Base-by-base conservation (phyloP, 2,797 vertebrate genomes). In the Pterois miles region DNA sequence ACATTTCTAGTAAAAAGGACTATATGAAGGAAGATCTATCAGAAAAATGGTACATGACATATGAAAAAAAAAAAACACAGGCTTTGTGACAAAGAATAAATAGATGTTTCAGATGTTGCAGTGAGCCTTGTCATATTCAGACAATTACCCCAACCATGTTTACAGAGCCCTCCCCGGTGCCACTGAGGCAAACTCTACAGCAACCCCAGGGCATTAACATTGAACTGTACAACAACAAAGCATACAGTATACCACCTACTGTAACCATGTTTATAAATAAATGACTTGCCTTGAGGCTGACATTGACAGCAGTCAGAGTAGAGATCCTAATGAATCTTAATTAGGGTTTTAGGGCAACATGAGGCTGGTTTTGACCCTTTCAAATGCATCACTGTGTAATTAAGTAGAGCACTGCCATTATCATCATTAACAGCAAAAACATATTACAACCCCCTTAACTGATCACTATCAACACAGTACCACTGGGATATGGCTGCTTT, bases 201-300 rank as follows among this genome's bases (percentile, higher is more conserved):
- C 78, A 81, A 81, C 89, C 78, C 57, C 18, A 57, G 81, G 88
- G 83, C 81, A 76, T 67, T 8, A 29, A 73, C 60, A 84, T n/a
- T 58, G 68, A 84, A 71, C 70, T 79, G 71, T 73, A 81, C 40
- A 84, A 91, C 43, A 83, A 91, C 77, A 89, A 85, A 87, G 77
- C 62, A 71, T 34, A n/a, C n/a, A n/a, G n/a, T n/a, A 80, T 31
- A 74, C 56, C 68, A 79, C 63, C 69, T 73, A 71, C 77, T 86
- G 79, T 81, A 84, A 74, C 73, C 66, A 65, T 80, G 76, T 58
- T 75, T 75, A 62, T 76, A 71, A 87, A 88, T 80, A 71, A 84
- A 67, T 54, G 62, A 43, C 74, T 62, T 50, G 38, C 76, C 84
- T 73, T 4, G 18, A 77, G 78, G 85, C 74, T 74, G 78, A 76